Base-by-base conservation (phyloP, 1,140 invertebrate species). In the Halictus rubicundus region DNA sequence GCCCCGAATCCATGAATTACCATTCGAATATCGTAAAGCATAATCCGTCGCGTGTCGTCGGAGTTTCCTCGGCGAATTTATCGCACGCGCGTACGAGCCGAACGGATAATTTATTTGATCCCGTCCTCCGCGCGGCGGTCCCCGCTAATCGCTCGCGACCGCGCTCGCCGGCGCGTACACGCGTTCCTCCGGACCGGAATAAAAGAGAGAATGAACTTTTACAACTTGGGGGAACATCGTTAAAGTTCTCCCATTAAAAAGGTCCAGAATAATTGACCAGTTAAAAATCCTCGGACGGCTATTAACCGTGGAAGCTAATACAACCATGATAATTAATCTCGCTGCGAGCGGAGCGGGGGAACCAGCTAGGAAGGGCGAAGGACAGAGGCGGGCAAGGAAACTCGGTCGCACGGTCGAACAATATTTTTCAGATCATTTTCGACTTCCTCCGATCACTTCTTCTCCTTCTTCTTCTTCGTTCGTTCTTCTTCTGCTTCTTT, bases 271-370 rank as follows among this genome's bases (percentile, higher is more conserved):
- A 83, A 83, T 82, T 46, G 77, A 68, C 70, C 60, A 77, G 68
- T 83, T 82, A 82, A 83, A 83, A 72, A 72, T 68, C 65, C 74
- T 78, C 63, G 12, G 63, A 63, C 42, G 7, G 49, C 63, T 82
- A 70, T 82, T 79, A 83, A 78, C 68, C 59, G 61, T 68, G 57
- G 64, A 52, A 82, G 72, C 68, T 81, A 83, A 83, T 83, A 78
- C 27, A 23, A 59, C 46, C 37, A 60, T 61, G 72, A 77, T 82
- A 77, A 83, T 82, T 78, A 82, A 68, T 78, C 63, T 66, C 16
- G 66, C 23, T 57, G n/a, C 54, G 54, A 57, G 9, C 27, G 16
- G 60, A 1, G 5, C 25, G n/a, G n/a, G 14, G 54, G 49, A 27
- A 16, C 16, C 21, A 16, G 49, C 4, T 9, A 46, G 42, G 12